Evolutionary conservation across 2,797 vertebrate genomes (phyloP).

Genomic region (Numenius phaeopus): DNA sequence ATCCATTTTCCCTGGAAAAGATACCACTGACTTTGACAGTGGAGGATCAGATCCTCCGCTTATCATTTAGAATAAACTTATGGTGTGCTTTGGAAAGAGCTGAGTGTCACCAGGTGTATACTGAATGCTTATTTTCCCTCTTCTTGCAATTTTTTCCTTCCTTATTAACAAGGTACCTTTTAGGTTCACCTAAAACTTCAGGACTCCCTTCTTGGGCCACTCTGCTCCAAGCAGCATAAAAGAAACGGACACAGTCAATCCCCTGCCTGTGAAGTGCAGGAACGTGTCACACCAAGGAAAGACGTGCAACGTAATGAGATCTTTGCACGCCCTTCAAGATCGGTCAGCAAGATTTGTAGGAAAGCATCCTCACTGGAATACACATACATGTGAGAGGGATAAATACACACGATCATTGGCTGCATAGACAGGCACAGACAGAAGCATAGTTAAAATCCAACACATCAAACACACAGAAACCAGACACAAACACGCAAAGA

Average conservation of each 20-base stretch:
- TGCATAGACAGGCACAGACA: neutral
- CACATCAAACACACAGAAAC: neutral
- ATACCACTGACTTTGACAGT: neutral
- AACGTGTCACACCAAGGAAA: neutral
- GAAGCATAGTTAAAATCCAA: neutral
- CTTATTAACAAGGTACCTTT: neutral
- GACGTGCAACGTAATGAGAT: accelerated
- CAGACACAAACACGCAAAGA: neutral
- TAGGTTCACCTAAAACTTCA: neutral
- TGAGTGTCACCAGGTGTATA: neutral
- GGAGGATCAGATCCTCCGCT: neutral
- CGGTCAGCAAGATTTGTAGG: neutral
- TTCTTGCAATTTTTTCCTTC: neutral
- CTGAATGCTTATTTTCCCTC: neutral
- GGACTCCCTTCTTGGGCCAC: neutral
- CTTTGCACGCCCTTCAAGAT: neutral
- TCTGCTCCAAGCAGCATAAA: neutral
- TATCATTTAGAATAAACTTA: neutral
- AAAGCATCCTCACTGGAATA: neutral
- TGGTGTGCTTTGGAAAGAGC: neutral
- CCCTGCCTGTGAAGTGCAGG: neutral
- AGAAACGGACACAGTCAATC: neutral
- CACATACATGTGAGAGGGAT: neutral
- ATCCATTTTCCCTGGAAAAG: neutral
- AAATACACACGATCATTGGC: neutral